Base-by-base conservation (phyloP, 2,888 invertebrate species). In the Cremastobaeus sp. region DNA sequence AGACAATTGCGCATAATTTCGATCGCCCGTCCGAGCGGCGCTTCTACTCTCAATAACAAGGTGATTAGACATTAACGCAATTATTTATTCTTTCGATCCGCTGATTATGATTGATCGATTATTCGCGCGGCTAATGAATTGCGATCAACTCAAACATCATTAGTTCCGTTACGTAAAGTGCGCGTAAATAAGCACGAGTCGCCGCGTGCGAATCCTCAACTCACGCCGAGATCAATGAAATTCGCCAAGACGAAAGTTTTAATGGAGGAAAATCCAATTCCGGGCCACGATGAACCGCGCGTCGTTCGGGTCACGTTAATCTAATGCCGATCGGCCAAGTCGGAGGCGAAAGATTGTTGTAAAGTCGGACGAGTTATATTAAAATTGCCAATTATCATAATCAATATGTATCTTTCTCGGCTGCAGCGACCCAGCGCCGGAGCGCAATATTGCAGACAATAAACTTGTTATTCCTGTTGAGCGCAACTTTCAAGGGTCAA, bases 401-500 rank as follows among this genome's bases (percentile, higher is more conserved):
- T 37, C 47, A 47, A 65, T 65, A 65, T 55, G 65, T 65, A n/a
- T n/a, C n/a, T n/a, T n/a, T n/a, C n/a, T n/a, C n/a, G n/a, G n/a
- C n/a, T n/a, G n/a, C n/a, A n/a, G n/a, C n/a, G n/a, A n/a, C n/a
- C n/a, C n/a, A n/a, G n/a, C n/a, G n/a, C n/a, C n/a, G n/a, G n/a
- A n/a, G 50, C 34, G 52, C 47, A 60, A 69, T 69, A 54, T 45
- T 54, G 39, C 69, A 30, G 54, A 54, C 69, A 69, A 60, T 69
- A 73, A 57, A 73, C 73, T 73, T 62, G 66, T 73, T 68, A 73
- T 69, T 74, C 69, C 35, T 60, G 54, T 59, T 41, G 62, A 34
- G 25, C 55, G 62, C 55, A 68, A 69, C 47, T 66, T 41, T 45
- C 52, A 60, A 74, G 74, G 82, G 82, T 80, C 81, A 76, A 74